phyloP scores from a whole-genome alignment of 2,888 invertebrate genomes.

The Frankliniella fusca region DNA sequence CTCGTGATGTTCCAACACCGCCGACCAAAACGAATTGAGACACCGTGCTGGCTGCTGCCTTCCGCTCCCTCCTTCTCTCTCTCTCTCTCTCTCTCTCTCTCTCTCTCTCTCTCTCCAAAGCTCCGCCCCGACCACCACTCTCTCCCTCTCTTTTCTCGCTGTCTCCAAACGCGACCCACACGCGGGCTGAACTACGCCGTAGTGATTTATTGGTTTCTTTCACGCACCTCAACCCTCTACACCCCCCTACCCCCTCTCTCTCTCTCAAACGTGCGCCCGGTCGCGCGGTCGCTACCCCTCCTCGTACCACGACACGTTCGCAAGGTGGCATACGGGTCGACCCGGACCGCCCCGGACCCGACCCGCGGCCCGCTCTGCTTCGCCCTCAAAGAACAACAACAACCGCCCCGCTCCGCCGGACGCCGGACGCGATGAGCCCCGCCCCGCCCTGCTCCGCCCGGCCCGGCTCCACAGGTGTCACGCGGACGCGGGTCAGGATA shows the following conservation, averaged over 20 bases:
- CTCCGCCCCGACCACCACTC: not conserved
- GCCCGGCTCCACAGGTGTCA: not conserved
- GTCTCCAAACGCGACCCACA: not conserved
- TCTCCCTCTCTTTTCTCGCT: not conserved
- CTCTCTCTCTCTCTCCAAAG: not conserved
- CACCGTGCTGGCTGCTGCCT: not conserved
- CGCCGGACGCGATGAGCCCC: not conserved
- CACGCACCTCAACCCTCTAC: not conserved
- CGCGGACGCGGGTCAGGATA: not conserved
- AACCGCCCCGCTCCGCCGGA: not conserved
- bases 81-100: not conserved
- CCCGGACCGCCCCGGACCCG: too few relatives aligned
- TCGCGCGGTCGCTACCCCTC: too few relatives aligned
- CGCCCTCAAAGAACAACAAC: not conserved
- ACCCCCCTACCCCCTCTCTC: too few relatives aligned
- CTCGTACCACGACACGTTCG: too few relatives aligned
- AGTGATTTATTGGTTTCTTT: not conserved
- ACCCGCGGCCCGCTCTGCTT: too few relatives aligned
- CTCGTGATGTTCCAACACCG: slow-evolving; percentile 4
- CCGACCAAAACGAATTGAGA: slow-evolving; percentile 9
- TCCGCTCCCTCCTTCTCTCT: not conserved
- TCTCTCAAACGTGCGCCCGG: too few relatives aligned
- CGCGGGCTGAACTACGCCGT: not conserved
- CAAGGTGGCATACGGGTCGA: too few relatives aligned
- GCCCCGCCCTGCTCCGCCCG: not conserved